Conservation (phyloP, 2,888 invertebrate genomes). For the Sisyra terminalis region DNA sequence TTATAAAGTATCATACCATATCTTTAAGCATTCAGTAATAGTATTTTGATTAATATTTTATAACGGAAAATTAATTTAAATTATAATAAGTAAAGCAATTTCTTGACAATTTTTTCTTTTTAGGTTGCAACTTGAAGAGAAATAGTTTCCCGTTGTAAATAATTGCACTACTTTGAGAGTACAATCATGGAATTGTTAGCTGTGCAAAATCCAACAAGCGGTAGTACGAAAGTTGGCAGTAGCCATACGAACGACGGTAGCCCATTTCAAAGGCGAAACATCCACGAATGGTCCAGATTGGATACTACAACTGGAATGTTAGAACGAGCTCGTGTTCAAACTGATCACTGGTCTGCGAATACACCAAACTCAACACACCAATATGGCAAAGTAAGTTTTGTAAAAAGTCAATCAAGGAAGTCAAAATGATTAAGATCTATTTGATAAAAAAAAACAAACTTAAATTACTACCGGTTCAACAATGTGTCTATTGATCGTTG, state of each 20-base stretch:
- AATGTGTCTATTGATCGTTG: too few species aligned
- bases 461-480: too few species aligned
- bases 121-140: too few species aligned
- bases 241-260: conserved; percentile 18
- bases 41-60: too few species aligned
- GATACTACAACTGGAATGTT: conserved; percentile 34
- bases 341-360: conserved; percentile 33
- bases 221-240: conserved; percentile 15
- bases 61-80: too few species aligned
- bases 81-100: too few species aligned
- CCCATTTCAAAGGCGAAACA: conserved; percentile 33
- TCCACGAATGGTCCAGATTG: conserved; percentile 35
- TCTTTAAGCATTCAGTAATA: too few species aligned
- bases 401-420: neutral
- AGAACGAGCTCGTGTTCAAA: conserved; percentile 34
- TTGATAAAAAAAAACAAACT: neutral
- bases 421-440: neutral
- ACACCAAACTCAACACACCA: conserved; percentile 30
- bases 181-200: conserved; percentile 25
- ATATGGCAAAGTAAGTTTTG: conserved; percentile 31
- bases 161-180: conserved; percentile 1
- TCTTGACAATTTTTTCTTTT: too few species aligned
- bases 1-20: too few species aligned
- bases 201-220: conserved; percentile 17
- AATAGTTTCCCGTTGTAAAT: neutral